Percentiles rank a stretch among this genome's conserved stretches.
These are phyloP conservation scores for Myiozetetes cayanensis DNA, from an alignment of 2,113 vertebrate genomes.

Conservation along the genomic window DNA sequence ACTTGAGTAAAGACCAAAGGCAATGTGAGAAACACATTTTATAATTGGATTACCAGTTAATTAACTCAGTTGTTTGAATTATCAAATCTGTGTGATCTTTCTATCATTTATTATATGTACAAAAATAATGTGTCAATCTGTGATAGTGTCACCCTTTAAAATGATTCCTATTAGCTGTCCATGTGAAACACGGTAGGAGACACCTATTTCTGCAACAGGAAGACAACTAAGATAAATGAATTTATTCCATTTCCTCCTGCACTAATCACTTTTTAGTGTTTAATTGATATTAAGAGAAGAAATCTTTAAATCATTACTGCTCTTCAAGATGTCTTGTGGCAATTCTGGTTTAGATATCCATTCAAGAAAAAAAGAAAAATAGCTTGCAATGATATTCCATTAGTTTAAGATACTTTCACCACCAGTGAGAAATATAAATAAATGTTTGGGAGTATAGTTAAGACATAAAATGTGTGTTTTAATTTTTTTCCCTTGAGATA, in stretches of 20 bases:
- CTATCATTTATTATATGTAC: not conserved
- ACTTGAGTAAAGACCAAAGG: not conserved
- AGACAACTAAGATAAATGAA: not conserved
- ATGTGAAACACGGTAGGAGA: not conserved
- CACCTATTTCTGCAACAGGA: not conserved
- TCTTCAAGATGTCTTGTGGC: not conserved
- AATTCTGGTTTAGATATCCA: not conserved
- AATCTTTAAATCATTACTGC: not conserved
- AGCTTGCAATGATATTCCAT: not conserved
- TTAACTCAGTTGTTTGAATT: not conserved
- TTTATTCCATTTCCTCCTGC: not conserved
- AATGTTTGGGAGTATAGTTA: not conserved
- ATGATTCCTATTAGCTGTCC: not conserved
- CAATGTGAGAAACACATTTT: not conserved
- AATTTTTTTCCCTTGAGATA: not conserved
- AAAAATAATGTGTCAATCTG: not conserved
- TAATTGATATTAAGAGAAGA: not conserved
- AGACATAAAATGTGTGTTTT: not conserved
- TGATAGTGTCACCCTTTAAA: not conserved
- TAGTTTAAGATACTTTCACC: not conserved
- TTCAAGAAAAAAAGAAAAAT: not conserved
- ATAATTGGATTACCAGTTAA: not conserved
- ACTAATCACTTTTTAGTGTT: not conserved
- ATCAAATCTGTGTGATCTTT: not conserved
- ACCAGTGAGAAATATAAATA: not conserved